Percentiles rank a stretch among this genome's conserved stretches.
These are phyloP conservation scores for Melieria crassipennis DNA, from an alignment of 2,888 invertebrate genomes.

Conservation along the genomic window DNA sequence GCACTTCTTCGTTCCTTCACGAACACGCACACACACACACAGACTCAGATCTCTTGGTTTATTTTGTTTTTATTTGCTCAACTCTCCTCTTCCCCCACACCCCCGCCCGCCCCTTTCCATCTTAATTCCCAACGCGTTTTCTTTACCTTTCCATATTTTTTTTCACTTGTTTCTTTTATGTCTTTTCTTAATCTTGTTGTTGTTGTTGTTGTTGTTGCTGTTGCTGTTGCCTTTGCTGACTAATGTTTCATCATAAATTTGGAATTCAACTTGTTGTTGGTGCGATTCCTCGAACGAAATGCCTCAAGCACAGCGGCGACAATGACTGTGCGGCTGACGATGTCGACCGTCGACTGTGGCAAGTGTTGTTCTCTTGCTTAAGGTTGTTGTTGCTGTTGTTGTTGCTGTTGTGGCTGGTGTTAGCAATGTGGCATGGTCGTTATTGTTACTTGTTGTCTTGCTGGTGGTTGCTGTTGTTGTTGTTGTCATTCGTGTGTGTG, in stretches of 20 bases:
- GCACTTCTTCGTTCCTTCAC: too few relatives aligned
- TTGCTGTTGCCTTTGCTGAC: conserved; percentile 22
- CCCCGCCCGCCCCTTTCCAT: not conserved
- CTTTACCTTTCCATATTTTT: conserved; percentile 12
- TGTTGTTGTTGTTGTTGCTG: conserved; percentile 13
- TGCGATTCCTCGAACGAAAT: not conserved
- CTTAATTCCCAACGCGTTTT: not conserved
- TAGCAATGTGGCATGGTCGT: not conserved
- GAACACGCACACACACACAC: too few relatives aligned
- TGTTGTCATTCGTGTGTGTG: not conserved
- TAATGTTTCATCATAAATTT: conserved; percentile 36
- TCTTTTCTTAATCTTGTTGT: not conserved
- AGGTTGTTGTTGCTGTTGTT: not conserved
- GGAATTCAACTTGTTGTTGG: conserved; percentile 1
- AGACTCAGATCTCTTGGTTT: too few relatives aligned
- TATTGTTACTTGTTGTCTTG: not conserved
- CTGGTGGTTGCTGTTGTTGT: not conserved
- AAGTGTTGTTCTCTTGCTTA: not conserved
- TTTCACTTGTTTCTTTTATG: not conserved
- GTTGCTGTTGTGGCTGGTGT: not conserved
- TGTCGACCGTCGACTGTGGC: not conserved
- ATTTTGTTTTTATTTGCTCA: too few relatives aligned
- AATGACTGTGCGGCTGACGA: not conserved
- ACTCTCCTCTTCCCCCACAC: not conserved
- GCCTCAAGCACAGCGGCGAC: too few relatives aligned